These are phyloP conservation scores for Bufotes viridis DNA, from an alignment of 2,797 vertebrate species.

Conservation along the genomic window DNA sequence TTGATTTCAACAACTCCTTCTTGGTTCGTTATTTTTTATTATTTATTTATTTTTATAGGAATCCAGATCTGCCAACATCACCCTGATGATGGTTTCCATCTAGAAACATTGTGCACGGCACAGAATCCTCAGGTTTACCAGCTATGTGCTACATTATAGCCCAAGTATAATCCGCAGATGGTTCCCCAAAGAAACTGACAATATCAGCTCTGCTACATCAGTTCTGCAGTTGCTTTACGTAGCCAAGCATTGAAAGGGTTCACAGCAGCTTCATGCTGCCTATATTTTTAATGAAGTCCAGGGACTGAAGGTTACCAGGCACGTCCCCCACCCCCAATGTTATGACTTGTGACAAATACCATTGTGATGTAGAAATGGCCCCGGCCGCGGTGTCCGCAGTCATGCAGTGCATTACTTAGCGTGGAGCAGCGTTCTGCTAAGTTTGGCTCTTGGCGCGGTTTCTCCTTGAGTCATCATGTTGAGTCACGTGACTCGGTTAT, in stretches of 20 bases:
- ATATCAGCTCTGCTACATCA: too few relatives aligned
- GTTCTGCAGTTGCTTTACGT: neutral
- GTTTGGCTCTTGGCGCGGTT: constrained; percentile 49
- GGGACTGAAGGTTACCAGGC: neutral
- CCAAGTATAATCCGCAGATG: too few relatives aligned
- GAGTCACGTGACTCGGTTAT: constrained; percentile 45
- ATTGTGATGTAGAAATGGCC: constrained; percentile 15
- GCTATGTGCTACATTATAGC: too few relatives aligned
- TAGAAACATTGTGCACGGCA: too few relatives aligned
- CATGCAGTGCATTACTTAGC: constrained; percentile 14
- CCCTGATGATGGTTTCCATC: too few relatives aligned
- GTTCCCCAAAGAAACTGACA: too few relatives aligned
- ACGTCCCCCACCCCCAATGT: neutral
- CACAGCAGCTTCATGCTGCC: neutral
- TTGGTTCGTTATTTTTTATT: too few relatives aligned
- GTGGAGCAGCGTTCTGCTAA: constrained; percentile 38
- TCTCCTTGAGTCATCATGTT: constrained; percentile 50
- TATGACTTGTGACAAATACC: constrained; percentile 22
- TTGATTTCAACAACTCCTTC: too few relatives aligned
- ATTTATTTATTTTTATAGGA: too few relatives aligned
- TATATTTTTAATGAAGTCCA: neutral
- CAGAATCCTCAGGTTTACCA: too few relatives aligned
- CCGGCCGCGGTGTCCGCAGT: constrained; percentile 5
- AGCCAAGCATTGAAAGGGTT: neutral
- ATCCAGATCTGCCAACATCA: too few relatives aligned